These are phyloP conservation scores for Oxyura jamaicensis DNA, from an alignment of 2,113 vertebrate genomes.

Conservation along the genomic window DNA sequence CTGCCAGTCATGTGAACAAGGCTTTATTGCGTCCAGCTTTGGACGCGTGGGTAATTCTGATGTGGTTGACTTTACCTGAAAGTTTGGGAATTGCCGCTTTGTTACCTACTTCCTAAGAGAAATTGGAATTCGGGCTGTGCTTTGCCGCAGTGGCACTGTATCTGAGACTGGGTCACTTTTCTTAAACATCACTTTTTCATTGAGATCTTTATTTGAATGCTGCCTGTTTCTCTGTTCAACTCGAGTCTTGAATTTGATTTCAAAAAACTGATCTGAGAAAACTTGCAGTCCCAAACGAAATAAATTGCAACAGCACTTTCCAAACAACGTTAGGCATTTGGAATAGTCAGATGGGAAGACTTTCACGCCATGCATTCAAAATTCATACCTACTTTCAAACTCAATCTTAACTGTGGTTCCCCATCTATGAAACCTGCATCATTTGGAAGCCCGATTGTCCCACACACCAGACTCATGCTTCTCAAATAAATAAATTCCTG, in stretches of 20 bases:
- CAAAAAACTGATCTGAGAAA: not conserved
- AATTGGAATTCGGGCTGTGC: not conserved
- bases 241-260: not conserved
- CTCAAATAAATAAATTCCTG: not conserved
- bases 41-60: not conserved
- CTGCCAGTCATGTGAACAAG: not conserved
- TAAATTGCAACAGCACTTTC: not conserved
- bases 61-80: not conserved
- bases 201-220: not conserved
- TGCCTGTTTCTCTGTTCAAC: not conserved
- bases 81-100: not conserved
- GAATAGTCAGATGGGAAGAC: not conserved
- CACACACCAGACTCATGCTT: not conserved
- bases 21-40: not conserved
- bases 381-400: not conserved
- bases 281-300: not conserved
- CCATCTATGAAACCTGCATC: not conserved
- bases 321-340: not conserved
- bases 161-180: not conserved
- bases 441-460: not conserved
- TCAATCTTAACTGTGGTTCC: not conserved
- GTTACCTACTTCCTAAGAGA: not conserved
- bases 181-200: not conserved
- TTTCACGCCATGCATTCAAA: not conserved
- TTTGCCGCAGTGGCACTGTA: rapidly evolving